A percentile compares a stretch with the other conserved stretches of the same genome.
These are phyloP conservation scores for Pithys albifrons DNA, from an alignment of 2,113 vertebrate genomes.

Conservation along the genomic window DNA sequence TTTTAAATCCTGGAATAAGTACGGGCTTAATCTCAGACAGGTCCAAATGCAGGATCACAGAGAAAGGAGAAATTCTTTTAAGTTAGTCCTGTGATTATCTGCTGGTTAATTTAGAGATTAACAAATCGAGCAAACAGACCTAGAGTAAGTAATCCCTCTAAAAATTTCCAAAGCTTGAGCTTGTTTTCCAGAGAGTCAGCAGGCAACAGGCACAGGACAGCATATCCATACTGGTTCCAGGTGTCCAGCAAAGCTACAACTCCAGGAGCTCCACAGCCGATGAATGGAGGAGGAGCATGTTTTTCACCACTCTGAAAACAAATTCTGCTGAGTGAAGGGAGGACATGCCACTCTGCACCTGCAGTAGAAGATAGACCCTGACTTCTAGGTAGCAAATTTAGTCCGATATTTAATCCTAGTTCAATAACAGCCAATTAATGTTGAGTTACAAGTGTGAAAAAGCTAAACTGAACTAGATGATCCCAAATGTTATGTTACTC, in stretches of 20 bases:
- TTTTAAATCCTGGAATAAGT: not conserved
- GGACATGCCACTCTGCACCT: not conserved
- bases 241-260: not conserved
- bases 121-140: not conserved
- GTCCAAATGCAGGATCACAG: not conserved
- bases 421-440: not conserved
- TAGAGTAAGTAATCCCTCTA: not conserved
- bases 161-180: not conserved
- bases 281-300: not conserved
- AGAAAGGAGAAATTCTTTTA: not conserved
- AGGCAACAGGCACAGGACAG: not conserved
- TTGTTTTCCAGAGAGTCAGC: not conserved
- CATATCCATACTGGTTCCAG: not conserved
- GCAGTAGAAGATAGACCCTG: not conserved
- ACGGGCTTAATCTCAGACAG: not conserved
- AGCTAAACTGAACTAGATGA: not conserved
- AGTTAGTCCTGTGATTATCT: not conserved
- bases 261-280: not conserved
- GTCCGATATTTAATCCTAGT: not conserved
- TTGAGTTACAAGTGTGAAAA: not conserved
- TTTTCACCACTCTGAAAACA: not conserved
- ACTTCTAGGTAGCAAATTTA: not conserved
- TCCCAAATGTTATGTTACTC: rapidly evolving
- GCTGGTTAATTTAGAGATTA: not conserved
- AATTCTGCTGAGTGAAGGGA: not conserved